Conservation (phyloP, 2,888 invertebrate genomes). For the Leuctra nigra region DNA sequence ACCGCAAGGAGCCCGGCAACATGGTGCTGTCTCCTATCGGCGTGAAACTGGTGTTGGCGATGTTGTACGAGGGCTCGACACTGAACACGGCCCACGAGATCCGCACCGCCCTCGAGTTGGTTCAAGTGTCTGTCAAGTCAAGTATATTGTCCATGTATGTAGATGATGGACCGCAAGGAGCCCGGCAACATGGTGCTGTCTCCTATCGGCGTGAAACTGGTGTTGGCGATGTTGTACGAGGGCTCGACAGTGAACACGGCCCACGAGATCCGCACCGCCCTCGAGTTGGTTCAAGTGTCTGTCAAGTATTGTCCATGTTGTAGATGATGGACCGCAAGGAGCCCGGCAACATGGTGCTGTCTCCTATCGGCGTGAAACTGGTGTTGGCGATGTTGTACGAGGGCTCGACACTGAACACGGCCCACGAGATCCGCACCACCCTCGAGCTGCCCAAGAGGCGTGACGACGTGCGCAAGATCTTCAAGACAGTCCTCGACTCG, state of each 20-base stretch:
- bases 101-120: constrained; percentile 49
- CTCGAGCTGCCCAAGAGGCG: constrained; percentile 44
- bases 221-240: constrained; percentile 64
- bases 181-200: constrained; percentile 63
- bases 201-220: constrained; percentile 68
- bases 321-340: constrained; percentile 51
- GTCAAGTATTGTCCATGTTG: too few species aligned
- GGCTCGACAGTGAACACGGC: constrained; percentile 60
- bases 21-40: constrained; percentile 70
- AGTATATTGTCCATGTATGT: too few species aligned
- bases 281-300: too few species aligned
- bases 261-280: constrained; percentile 49
- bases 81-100: constrained; percentile 56
- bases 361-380: constrained; percentile 70
- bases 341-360: constrained; percentile 60
- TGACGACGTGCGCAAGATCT: constrained; percentile 9
- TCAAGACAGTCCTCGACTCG: constrained; percentile 14
- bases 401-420: constrained; percentile 59
- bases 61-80: constrained; percentile 65
- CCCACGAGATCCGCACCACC: constrained; percentile 51
- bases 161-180: constrained; percentile 50
- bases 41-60: constrained; percentile 62
- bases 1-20: constrained; percentile 51
- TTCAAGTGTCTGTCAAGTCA: too few species aligned
- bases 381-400: constrained; percentile 65